A percentile compares a stretch with the other conserved stretches of the same genome.
phyloP scores from a whole-genome alignment of 1,140 invertebrate genomes.

The Bombyx mandarina region DNA sequence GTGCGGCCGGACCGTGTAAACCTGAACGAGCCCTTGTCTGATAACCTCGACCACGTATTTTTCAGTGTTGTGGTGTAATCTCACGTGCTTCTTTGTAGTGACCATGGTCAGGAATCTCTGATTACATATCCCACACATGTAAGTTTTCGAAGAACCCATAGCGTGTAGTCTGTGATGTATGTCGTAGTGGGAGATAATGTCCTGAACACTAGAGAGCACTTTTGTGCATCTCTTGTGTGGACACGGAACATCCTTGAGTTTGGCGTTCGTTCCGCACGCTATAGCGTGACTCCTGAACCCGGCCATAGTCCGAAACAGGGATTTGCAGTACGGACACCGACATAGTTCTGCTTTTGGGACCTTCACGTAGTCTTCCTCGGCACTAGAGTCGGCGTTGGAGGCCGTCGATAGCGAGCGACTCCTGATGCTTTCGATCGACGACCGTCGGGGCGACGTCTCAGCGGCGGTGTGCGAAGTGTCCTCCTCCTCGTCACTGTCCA shows the following conservation, averaged over 20 bases:
- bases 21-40: too few relatives aligned
- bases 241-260: not conserved
- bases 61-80: conserved; percentile 14
- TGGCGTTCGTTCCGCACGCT: conserved; percentile 12
- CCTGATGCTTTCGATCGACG: conserved; percentile 27
- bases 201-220: conserved; percentile 2
- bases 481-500: conserved; percentile 56
- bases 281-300: conserved; percentile 30
- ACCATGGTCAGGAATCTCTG: conserved; percentile 6
- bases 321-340: not conserved
- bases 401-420: not conserved
- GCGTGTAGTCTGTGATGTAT: conserved; percentile 14
- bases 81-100: conserved; percentile 23
- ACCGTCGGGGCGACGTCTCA: conserved; percentile 8
- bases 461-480: not conserved
- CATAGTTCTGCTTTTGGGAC: not conserved
- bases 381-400: not conserved
- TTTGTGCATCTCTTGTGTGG: not conserved
- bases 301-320: conserved; percentile 27
- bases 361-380: not conserved
- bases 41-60: conserved; percentile 3
- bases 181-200: conserved; percentile 25
- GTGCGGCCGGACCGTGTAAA: not conserved
- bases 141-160: conserved; percentile 1
- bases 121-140: conserved; percentile 19